phyloP scores from a whole-genome alignment of 2,797 vertebrate species.

The Pygocentrus nattereri region DNA sequence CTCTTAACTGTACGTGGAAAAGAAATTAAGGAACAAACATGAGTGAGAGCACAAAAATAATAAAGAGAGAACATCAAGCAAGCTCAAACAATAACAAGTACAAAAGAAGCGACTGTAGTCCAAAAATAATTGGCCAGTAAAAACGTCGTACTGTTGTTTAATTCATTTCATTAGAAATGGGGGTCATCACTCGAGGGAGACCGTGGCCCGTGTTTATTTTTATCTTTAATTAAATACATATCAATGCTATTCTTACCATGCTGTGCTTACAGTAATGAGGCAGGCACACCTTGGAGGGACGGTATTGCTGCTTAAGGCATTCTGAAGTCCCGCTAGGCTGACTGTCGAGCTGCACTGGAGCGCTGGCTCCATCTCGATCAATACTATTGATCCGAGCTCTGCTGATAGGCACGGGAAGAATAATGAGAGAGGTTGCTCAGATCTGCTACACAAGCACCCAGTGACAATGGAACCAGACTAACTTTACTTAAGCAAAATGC shows the following conservation, averaged over 20 bases:
- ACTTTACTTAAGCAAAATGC: neutral
- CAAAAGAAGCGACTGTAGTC: neutral
- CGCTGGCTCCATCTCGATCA: constrained; percentile 53
- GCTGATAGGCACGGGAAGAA: constrained; percentile 56
- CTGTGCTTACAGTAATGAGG: constrained; percentile 47
- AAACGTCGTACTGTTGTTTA: constrained; percentile 51
- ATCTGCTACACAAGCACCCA: constrained; percentile 53
- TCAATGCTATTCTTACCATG: constrained; percentile 42
- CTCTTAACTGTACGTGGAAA: no score
- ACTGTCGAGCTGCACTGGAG: constrained; percentile 32
- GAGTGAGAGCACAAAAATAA: neutral
- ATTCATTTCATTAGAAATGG: constrained; percentile 50
- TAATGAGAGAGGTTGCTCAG: constrained; percentile 45
- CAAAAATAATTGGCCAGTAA: constrained; percentile 38
- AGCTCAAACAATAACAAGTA: neutral
- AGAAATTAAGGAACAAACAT: neutral
- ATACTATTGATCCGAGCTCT: constrained; percentile 53
- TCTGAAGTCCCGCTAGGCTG: constrained; percentile 48
- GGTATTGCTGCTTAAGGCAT: constrained; percentile 55
- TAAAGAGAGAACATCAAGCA: neutral
- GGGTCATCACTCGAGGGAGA: constrained; percentile 37
- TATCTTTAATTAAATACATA: constrained; percentile 56
- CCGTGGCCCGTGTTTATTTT: constrained; percentile 37
- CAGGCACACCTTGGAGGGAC: constrained; percentile 10
- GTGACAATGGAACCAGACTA: neutral